Percentiles rank a stretch among this genome's conserved stretches.
Conservation (phyloP, 2,113 vertebrate genomes). For the Eurypyga helias region DNA sequence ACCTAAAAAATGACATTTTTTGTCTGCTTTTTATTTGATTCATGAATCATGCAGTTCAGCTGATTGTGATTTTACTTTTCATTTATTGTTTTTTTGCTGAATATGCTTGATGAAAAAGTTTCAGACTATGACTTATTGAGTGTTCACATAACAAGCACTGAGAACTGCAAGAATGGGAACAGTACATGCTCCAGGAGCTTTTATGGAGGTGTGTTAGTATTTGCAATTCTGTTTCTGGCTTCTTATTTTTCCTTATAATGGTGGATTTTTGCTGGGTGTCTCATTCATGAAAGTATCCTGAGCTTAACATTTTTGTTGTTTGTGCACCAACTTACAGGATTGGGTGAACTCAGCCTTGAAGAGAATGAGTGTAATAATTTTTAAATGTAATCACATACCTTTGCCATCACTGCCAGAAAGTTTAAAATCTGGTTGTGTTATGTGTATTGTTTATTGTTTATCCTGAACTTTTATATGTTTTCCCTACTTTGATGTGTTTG, state of each 20-base stretch:
- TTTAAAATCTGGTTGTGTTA: not conserved
- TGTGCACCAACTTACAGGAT: not conserved
- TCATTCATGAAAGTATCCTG: not conserved
- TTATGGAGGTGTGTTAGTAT: not conserved
- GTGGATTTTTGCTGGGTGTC: not conserved
- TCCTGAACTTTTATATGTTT: not conserved
- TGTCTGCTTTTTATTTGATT: not conserved
- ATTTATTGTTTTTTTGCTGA: not conserved
- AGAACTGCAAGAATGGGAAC: not conserved
- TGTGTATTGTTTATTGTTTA: not conserved
- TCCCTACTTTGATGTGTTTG: not conserved
- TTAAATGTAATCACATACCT: not conserved
- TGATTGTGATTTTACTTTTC: not conserved
- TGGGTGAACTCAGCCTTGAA: not conserved
- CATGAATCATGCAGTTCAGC: not conserved
- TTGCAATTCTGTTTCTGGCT: not conserved
- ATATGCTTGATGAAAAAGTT: not conserved
- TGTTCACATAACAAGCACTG: not conserved
- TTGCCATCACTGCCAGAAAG: not conserved
- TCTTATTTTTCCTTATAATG: not conserved
- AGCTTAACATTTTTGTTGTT: not conserved
- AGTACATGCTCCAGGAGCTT: not conserved
- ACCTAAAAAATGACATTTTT: not conserved
- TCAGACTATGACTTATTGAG: not conserved
- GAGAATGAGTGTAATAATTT: not conserved